A percentile compares a stretch with the other conserved stretches of the same genome.
phyloP scores from a whole-genome alignment of 2,888 invertebrate genomes.

The Parascotia fuliginaria region DNA sequence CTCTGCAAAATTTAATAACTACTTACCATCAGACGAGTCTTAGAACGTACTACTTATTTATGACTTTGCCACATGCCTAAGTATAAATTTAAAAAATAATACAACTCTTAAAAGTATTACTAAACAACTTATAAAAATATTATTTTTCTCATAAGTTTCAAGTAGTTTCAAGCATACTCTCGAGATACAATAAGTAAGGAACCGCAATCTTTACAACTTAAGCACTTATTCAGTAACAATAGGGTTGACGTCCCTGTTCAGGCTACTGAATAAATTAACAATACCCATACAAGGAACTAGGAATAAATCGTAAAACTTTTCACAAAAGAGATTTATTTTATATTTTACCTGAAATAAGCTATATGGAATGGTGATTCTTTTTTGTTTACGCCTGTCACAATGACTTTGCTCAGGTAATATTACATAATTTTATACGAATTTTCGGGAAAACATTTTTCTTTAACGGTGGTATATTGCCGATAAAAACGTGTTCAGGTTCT shows the following conservation, averaged over 20 bases:
- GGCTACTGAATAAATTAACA: slow-evolving; percentile 49
- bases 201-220: slow-evolving; percentile 22
- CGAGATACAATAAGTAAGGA: slow-evolving; percentile 9
- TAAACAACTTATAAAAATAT: too few species aligned
- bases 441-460: slow-evolving; percentile 6
- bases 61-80: too few species aligned
- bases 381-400: slow-evolving; percentile 26
- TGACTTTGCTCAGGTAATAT: slow-evolving; percentile 19
- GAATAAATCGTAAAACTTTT: slow-evolving; percentile 58
- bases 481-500: slow-evolving; percentile 7
- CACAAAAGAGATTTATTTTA: slow-evolving; percentile 47
- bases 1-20: too few species aligned
- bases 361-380: slow-evolving; percentile 24
- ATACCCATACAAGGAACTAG: slow-evolving; percentile 40
- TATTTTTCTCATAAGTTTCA: neutral
- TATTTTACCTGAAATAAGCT: slow-evolving; percentile 38
- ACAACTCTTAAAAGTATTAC: neutral
- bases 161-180: too few species aligned
- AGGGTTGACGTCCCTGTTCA: slow-evolving; percentile 30
- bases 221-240: slow-evolving; percentile 39
- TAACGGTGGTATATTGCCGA: slow-evolving; percentile 14
- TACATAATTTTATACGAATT: slow-evolving; percentile 12
- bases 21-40: too few species aligned
- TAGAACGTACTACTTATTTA: too few species aligned
- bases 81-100: too few species aligned